Conservation (phyloP, 2,797 vertebrate species). For the Chloroceryle amazona region DNA sequence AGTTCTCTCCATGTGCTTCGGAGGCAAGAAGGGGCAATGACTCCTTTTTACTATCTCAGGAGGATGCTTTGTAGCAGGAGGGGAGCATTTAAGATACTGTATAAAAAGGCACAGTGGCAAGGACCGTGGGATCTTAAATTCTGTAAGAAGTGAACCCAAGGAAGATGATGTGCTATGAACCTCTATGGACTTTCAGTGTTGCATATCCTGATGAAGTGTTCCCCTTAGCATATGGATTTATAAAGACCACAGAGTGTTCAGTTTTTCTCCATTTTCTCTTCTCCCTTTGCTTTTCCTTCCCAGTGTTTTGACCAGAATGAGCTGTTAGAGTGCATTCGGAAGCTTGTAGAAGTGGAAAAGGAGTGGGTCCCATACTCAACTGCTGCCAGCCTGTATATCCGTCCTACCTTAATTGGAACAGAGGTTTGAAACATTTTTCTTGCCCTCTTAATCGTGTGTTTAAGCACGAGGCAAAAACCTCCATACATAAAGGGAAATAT, state of each 20-base stretch:
- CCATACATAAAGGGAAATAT: background rate
- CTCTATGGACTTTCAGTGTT: background rate
- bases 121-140: background rate
- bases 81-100: background rate
- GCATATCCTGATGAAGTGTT: background rate
- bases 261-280: background rate
- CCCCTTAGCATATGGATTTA: background rate
- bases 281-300: background rate
- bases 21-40: background rate
- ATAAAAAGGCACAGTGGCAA: background rate
- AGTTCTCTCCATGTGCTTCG: background rate
- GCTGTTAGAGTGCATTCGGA: conserved; percentile 89
- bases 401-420: conserved; percentile 90
- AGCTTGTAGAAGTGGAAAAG: conserved; percentile 88
- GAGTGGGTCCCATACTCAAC: conserved; percentile 89
- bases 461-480: background rate
- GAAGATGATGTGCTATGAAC: background rate
- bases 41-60: background rate
- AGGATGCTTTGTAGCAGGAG: background rate
- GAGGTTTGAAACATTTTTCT: conserved; percentile 80
- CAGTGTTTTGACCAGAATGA: conserved; percentile 89
- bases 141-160: background rate
- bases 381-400: conserved; percentile 88
- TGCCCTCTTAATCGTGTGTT: background rate
- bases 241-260: background rate